Base-by-base conservation (phyloP, 2,888 invertebrate species). In the Epinotia brunnichana region DNA sequence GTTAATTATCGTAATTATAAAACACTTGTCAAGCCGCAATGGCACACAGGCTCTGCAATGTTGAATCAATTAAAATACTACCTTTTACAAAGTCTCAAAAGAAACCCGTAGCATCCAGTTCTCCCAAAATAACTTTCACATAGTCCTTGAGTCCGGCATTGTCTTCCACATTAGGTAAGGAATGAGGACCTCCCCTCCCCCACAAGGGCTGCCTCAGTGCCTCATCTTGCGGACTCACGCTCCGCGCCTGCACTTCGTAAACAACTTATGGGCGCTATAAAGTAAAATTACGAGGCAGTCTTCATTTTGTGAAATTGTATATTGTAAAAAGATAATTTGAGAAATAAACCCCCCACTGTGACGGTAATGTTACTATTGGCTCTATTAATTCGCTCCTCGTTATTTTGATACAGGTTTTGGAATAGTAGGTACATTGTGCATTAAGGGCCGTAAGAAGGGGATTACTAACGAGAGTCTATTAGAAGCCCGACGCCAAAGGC, bases 131-230 rank as follows among this genome's bases (percentile, higher is more conserved):
- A 88, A 85, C 88, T 84, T 85, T 85, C 85, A 81, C 85, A 83
- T 84, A 82, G 83, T 83, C 86, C 84, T 83, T 85, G 86, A 82
- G 80, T 78, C 80, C 78, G 79, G 83, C 89, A 92, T 92, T 92
- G 92, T 92, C 81, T 91, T 90, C 92, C 91, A 87, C 88, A 89
- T 92, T 90, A 89, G 92, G 92, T 86, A 88, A 89, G 88, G 89
- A 90, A 91, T 90, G 87, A 81, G 75, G 78, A 78, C 76, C 76
- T 10, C 75, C 77, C 76, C 77, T 77, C 77, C 54, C 54, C 61
- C 61, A 39, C 69, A 51, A 39, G 61, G 19, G 24, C 61, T 53
- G 48, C n/a, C 62, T 21, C 48, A n/a, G 24, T 21, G 80, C 77
- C 82, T 87, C 86, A 88, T 90, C 86, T 90, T 88, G 89, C 89